A percentile compares a stretch with the other conserved stretches of the same genome.
Conservation (phyloP, 2,797 vertebrate genomes). For the Rallus crepitans region DNA sequence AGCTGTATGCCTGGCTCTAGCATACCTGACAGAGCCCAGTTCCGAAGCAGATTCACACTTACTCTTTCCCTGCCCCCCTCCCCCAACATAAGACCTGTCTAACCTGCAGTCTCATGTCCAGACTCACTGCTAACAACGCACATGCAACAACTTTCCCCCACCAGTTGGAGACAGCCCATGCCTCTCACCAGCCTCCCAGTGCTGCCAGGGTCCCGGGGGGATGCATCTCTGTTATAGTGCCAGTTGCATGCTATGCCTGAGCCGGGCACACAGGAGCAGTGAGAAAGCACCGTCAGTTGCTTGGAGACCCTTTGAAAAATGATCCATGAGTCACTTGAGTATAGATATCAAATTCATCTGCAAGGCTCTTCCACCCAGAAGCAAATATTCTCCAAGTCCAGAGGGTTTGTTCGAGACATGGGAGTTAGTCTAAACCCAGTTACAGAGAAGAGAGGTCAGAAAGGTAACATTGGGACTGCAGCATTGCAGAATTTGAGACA, state of each 20-base stretch:
- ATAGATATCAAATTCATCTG: background rate
- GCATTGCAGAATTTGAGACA: background rate
- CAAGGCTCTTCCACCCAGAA: background rate
- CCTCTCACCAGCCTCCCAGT: accelerated
- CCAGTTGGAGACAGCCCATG: accelerated
- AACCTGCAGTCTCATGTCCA: accelerated
- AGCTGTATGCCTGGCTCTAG: background rate
- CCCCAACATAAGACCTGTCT: accelerated
- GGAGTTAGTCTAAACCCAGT: background rate
- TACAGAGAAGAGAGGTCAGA: background rate
- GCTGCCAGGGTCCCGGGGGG: accelerated
- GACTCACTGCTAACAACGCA: accelerated
- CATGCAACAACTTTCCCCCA: accelerated
- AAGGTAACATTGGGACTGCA: background rate
- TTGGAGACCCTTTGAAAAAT: background rate
- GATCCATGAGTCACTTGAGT: background rate
- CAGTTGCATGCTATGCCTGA: accelerated
- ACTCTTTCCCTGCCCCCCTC: accelerated
- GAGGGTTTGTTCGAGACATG: background rate
- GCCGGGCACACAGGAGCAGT: accelerated
- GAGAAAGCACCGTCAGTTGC: accelerated
- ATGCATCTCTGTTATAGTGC: accelerated
- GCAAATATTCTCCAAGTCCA: background rate
- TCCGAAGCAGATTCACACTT: accelerated
- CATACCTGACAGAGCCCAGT: accelerated